Evolutionary conservation across 2,113 vertebrate species (phyloP).

Genomic region (Psettodes erumei): DNA sequence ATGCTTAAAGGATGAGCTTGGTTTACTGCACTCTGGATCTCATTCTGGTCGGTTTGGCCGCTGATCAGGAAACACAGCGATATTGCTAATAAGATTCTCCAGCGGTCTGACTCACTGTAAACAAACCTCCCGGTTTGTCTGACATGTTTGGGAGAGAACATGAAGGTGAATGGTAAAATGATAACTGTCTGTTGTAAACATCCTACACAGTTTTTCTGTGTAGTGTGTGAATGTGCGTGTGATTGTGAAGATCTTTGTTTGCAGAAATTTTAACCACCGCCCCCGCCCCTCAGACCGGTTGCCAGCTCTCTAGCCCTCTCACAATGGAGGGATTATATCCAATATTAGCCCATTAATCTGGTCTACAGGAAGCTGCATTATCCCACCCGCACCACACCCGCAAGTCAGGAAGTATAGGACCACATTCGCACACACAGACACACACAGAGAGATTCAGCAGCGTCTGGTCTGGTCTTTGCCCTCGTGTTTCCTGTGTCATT

Average conservation of each 20-base stretch:
- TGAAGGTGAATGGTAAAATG: too few species aligned
- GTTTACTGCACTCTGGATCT: background rate
- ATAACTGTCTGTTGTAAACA: background rate
- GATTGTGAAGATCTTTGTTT: slow-evolving; percentile 19
- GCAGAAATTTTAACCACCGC: slow-evolving; percentile 31
- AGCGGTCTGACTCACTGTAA: background rate
- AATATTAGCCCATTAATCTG: slow-evolving; percentile 74
- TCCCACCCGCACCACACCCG: slow-evolving; percentile 45
- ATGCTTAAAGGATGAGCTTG: background rate
- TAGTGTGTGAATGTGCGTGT: slow-evolving; percentile 12
- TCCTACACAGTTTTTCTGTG: background rate
- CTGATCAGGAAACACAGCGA: background rate
- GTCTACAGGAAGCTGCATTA: slow-evolving; percentile 57
- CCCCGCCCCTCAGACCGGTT: slow-evolving; percentile 17
- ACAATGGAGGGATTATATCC: slow-evolving; percentile 73
- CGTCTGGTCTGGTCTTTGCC: slow-evolving; percentile 26
- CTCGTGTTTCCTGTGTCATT: slow-evolving; percentile 43
- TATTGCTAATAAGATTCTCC: background rate
- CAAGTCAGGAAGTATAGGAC: slow-evolving; percentile 46
- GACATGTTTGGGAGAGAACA: too few species aligned
- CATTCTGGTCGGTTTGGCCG: background rate
- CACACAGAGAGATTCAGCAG: slow-evolving; percentile 13
- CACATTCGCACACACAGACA: slow-evolving; percentile 21
- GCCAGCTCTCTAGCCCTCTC: slow-evolving; percentile 42
- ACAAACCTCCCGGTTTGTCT: too few species aligned